A percentile compares a stretch with the other conserved stretches of the same genome.
phyloP scores from a whole-genome alignment of 2,888 invertebrate genomes.

The Dione vanillae region DNA sequence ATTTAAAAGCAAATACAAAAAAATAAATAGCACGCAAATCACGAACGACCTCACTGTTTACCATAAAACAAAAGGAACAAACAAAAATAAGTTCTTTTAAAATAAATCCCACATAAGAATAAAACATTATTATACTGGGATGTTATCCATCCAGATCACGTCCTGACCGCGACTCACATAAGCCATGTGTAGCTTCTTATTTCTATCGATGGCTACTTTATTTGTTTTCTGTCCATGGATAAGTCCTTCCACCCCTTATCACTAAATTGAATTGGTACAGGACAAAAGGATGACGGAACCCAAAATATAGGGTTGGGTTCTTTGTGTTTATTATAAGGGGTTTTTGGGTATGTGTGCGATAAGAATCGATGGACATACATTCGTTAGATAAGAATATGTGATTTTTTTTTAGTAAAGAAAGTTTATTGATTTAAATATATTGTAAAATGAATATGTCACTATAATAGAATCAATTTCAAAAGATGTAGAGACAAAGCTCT shows the following conservation, averaged over 20 bases:
- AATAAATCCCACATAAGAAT: slow-evolving; percentile 16
- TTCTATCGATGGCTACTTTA: slow-evolving; percentile 63
- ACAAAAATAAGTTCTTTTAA: slow-evolving; percentile 10
- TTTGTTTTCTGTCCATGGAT: slow-evolving; percentile 70
- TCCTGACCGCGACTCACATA: slow-evolving; percentile 31
- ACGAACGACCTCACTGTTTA: background rate
- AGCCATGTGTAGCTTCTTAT: slow-evolving; percentile 49
- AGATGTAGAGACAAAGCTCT: background rate
- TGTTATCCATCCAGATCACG: slow-evolving; percentile 41
- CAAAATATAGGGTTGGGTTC: slow-evolving; percentile 40
- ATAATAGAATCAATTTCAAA: background rate
- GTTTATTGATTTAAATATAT: background rate
- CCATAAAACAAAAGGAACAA: background rate
- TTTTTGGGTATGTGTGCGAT: background rate
- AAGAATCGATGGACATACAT: background rate
- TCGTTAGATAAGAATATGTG: background rate
- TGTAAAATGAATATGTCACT: background rate
- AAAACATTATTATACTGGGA: slow-evolving; percentile 19
- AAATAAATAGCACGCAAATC: background rate
- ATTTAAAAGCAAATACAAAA: no score
- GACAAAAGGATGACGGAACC: slow-evolving; percentile 60
- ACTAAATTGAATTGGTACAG: slow-evolving; percentile 75
- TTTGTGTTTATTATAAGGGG: background rate
- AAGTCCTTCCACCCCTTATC: slow-evolving; percentile 67
- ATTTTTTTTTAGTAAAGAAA: background rate